These are phyloP conservation scores for Poecilia wingei DNA, from an alignment of 2,797 vertebrate genomes.

Conservation along the genomic window DNA sequence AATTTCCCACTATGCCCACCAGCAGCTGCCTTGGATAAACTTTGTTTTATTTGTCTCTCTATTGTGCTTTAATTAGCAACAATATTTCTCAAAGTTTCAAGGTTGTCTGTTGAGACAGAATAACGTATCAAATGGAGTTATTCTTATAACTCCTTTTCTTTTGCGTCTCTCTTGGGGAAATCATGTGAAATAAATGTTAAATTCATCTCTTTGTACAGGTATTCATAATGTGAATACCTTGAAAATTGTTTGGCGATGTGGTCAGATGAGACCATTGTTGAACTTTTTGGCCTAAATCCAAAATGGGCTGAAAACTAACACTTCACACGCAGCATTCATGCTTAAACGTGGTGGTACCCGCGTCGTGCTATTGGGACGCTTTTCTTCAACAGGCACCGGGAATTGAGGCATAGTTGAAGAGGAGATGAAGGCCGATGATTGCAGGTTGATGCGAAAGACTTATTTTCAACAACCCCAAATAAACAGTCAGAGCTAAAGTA, in stretches of 20 bases:
- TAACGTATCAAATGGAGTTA: slow-evolving; percentile 55
- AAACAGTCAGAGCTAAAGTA: background rate
- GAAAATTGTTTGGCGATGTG: background rate
- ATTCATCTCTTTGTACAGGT: background rate
- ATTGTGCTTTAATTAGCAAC: slow-evolving; percentile 21
- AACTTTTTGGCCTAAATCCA: background rate
- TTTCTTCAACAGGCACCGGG: background rate
- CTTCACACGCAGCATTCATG: background rate
- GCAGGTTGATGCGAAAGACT: background rate
- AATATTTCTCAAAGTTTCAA: slow-evolving; percentile 35
- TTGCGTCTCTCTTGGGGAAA: slow-evolving; percentile 52
- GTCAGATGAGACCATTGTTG: background rate
- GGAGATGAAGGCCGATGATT: background rate
- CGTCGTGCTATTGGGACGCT: background rate
- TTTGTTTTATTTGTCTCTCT: slow-evolving; percentile 37
- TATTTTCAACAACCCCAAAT: background rate
- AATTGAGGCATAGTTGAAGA: background rate
- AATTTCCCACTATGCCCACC: slow-evolving; percentile 57
- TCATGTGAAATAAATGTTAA: slow-evolving; percentile 35
- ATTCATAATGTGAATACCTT: background rate
- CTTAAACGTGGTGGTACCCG: background rate
- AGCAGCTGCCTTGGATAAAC: slow-evolving; percentile 30
- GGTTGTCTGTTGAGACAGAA: slow-evolving; percentile 67
- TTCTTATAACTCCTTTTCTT: slow-evolving; percentile 55
- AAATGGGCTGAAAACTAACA: background rate